These are phyloP conservation scores for Carduelis carduelis DNA, from an alignment of 2,797 vertebrate species.

Conservation along the genomic window DNA sequence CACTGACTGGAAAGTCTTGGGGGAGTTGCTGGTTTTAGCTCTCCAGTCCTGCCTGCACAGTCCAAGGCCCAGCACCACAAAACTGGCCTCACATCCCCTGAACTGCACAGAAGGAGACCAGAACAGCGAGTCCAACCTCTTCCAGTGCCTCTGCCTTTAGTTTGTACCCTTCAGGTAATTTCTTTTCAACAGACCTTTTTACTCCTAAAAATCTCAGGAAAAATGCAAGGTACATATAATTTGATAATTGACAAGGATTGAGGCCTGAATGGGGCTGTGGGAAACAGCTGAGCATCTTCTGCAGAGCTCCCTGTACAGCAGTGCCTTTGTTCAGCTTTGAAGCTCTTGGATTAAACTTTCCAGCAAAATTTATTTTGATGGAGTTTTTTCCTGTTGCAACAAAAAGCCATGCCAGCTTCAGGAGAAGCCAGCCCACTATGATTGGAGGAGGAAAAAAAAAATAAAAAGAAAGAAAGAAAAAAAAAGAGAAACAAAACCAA, in stretches of 20 bases:
- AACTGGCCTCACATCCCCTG: neutral
- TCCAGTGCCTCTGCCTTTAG: neutral
- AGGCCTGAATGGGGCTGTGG: neutral
- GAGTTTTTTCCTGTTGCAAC: neutral
- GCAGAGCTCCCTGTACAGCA: neutral
- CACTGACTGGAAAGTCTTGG: neutral
- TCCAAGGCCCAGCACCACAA: neutral
- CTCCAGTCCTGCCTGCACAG: neutral
- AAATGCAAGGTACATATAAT: neutral
- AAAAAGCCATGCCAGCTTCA: neutral
- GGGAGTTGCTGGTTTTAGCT: neutral
- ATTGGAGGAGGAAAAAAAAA: neutral
- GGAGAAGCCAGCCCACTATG: neutral
- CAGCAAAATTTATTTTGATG: neutral
- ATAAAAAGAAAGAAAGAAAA: neutral
- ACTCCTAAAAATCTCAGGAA: neutral
- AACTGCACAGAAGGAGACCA: neutral
- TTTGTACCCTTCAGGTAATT: neutral
- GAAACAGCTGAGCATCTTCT: neutral
- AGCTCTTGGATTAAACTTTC: neutral
- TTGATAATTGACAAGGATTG: accelerated
- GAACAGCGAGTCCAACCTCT: accelerated
- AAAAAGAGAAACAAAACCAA: neutral
- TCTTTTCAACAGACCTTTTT: neutral
- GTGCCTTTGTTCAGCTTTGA: neutral